These are phyloP conservation scores for Zaprionus africanus DNA, from an alignment of 1,140 invertebrate species.

Conservation along the genomic window DNA sequence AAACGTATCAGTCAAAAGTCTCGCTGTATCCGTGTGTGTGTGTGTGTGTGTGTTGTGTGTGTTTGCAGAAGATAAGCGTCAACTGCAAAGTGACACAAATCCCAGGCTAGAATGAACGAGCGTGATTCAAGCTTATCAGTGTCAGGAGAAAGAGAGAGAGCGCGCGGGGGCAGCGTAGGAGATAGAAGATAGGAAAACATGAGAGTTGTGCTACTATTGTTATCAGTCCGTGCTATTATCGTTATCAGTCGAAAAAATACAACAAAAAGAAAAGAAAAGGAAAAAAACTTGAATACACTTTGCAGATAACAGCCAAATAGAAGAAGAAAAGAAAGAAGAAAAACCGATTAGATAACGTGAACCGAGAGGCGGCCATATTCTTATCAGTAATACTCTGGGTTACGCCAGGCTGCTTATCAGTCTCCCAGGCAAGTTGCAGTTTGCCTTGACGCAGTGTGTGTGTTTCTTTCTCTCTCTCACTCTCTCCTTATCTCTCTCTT, in stretches of 20 bases:
- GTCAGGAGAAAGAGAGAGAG: not conserved
- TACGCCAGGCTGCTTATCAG: conserved; percentile 6
- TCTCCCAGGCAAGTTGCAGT: not conserved
- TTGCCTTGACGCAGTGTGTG: conserved; percentile 1
- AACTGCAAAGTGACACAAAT: conserved; percentile 50
- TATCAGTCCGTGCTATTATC: conserved; percentile 37
- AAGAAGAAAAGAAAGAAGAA: not conserved
- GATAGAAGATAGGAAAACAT: conserved; percentile 52
- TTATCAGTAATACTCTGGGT: conserved; percentile 4
- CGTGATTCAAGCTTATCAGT: conserved; percentile 43
- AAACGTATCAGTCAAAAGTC: conserved; percentile 1
- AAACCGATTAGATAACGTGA: conserved; percentile 46
- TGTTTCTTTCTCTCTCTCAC: not conserved
- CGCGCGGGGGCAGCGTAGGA: conserved; percentile 36
- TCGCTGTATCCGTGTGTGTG: not conserved
- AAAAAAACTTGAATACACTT: conserved; percentile 21
- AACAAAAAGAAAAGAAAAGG: not conserved
- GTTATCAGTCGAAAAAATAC: conserved; percentile 38
- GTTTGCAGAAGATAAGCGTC: conserved; percentile 35
- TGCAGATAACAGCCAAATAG: conserved; percentile 27
- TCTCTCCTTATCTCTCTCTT: not conserved
- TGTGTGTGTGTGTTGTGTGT: conserved; percentile 22
- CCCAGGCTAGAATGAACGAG: conserved; percentile 34
- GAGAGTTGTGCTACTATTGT: conserved; percentile 3
- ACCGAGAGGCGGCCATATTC: conserved; percentile 3